Conservation (phyloP, 2,113 vertebrate genomes). For the Crypturellus undulatus region DNA sequence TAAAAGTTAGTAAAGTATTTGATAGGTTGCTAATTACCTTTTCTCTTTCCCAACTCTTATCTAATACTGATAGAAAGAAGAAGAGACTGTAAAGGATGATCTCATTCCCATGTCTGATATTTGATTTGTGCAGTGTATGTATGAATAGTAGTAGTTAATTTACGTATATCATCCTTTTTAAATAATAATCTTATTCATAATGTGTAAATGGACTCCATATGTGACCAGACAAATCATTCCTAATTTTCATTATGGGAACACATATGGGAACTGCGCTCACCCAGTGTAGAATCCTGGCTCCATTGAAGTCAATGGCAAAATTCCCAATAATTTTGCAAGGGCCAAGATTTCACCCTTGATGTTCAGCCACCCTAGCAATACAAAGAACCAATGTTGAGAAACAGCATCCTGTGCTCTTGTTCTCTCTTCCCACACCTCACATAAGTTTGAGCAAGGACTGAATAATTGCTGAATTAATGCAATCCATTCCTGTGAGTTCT, state of each 20-base stretch:
- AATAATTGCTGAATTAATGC: neutral
- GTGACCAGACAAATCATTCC: constrained; percentile 35
- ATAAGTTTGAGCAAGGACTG: constrained; percentile 22
- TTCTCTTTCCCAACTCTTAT: neutral
- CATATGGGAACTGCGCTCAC: constrained; percentile 45
- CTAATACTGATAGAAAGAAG: neutral
- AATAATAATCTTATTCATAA: constrained; percentile 57
- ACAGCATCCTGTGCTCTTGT: constrained; percentile 13
- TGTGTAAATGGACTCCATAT: constrained; percentile 59
- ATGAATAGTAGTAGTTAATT: constrained; percentile 33
- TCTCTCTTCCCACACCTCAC: neutral
- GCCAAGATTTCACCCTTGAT: constrained; percentile 45
- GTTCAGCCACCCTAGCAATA: constrained; percentile 33
- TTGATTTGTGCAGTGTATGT: neutral
- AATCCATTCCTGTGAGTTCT: constrained; percentile 1
- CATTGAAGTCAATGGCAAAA: constrained; percentile 58
- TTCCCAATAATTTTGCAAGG: constrained; percentile 52
- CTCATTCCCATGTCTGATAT: neutral
- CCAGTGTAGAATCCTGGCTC: constrained; percentile 39
- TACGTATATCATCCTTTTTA: constrained; percentile 32
- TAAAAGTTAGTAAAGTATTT: constrained; percentile 45
- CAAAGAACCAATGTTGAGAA: constrained; percentile 1
- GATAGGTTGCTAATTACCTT: neutral
- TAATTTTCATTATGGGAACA: constrained; percentile 54
- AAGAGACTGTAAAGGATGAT: neutral